Base-by-base conservation (phyloP, 2,797 vertebrate species). In the Tolypeutes matacus region DNA sequence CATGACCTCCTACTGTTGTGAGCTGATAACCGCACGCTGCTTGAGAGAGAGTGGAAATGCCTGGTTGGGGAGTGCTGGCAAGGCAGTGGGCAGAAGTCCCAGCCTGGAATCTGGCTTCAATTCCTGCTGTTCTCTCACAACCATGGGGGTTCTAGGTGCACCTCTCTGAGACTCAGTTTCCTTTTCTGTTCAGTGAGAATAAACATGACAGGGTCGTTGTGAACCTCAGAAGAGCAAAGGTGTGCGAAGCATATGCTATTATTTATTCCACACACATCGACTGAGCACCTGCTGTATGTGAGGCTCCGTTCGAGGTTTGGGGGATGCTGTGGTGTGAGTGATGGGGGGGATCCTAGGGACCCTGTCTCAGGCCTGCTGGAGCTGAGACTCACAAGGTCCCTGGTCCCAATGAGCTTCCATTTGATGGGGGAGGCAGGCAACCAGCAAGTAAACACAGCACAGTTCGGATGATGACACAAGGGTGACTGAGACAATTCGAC, bases 401-500 rank as follows among this genome's bases (percentile, higher is more conserved):
- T 46, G 39, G 2, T 49, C 25, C 23, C n/a, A 3, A 0, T 21
- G 60, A 64, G 34, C 65, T 46, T 60, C 13, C 21, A 36, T 72
- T 58, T 39, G 60, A 58, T 18, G 14, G 31, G 21, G 27, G 49
- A 73, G 17, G 14, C 10, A 0, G 12, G 23, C 5, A 23, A 29
- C 0, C 0, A 4, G 6, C 11, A 13, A 17, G 42, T 9, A 6
- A 17, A 53, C 23, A 58, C 34, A n/a, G 20, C 25, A 20, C 56
- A 31, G 2, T 49, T 46, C 75, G 29, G 75, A 39, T 2, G 6
- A 21, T 23, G 64, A 75, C 7, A 46, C 25, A n/a, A 21, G 17
- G 10, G 2, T 31, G 7, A 3, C 29, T 56, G 78, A 27, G 67
- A 7, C 3, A 17, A 7, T 13, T 7, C 0, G 9, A 4, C 1